Percentiles rank a stretch among this genome's conserved stretches.
Evolutionary conservation across 2,797 vertebrate species (phyloP).

Genomic region (Pitangus sulphuratus): DNA sequence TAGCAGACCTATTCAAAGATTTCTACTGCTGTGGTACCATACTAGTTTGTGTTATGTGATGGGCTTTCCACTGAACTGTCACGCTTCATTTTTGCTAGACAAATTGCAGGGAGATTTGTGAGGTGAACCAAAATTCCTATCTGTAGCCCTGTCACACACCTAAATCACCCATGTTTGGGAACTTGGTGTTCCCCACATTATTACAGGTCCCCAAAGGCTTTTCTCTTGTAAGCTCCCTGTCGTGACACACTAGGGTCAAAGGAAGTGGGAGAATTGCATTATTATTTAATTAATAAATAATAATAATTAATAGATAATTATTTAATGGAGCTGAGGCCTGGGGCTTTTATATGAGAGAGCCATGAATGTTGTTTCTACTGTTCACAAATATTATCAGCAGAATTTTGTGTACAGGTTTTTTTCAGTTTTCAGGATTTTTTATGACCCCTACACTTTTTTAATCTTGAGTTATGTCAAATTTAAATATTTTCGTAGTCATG

Average conservation of each 20-base stretch:
- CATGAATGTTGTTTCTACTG: background rate
- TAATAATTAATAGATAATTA: background rate
- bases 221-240: background rate
- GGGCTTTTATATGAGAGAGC: background rate
- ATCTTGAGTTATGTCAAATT: background rate
- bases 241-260: background rate
- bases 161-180: background rate
- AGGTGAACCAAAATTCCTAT: background rate
- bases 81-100: rapidly evolving
- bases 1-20: too few species aligned
- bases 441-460: background rate
- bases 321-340: background rate
- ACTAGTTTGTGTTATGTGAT: background rate
- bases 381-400: background rate
- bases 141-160: rapidly evolving
- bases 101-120: background rate
- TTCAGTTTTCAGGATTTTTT: background rate
- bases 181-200: background rate
- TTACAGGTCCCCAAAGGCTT: background rate
- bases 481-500: background rate
- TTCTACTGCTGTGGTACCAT: rapidly evolving
- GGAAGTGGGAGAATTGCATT: background rate
- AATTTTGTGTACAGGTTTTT: background rate
- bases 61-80: background rate
- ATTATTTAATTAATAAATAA: background rate